Evolutionary conservation across 2,113 vertebrate species (phyloP), one percentile per base, ranked within the genome.

Genomic region (Cricetomys ansorgei): DNA sequence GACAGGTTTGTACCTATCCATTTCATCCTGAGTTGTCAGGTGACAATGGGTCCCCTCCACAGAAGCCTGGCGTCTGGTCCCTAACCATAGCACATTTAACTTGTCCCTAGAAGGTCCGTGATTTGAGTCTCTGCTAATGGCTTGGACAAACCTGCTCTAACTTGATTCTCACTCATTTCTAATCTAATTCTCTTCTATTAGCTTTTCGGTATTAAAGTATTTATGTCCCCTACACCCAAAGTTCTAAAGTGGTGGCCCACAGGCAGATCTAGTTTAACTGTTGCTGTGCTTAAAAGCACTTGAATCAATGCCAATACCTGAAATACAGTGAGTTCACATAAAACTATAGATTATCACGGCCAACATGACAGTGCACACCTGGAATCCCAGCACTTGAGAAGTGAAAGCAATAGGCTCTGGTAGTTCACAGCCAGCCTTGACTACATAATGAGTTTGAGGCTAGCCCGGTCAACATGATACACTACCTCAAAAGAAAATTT

Each of bases 161-260:
- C 53, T 45, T 43, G 55, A 72, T n/a, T 45, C 77, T 67, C 43
- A 76, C 27, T 57, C 31, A 57, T 76, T 79, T 85, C 92, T 95
- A 75, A 65, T 62, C 62, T 94, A 73, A 3, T 64, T 69, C 23
- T 94, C 73, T 69, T 92, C 76, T 88, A 5, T 64, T 88, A 83
- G 43, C 53, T 29, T 29, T 57, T 40, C 62, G 64, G 4, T 50
- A 72, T 95, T 93, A 96, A 91, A 43, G 34, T 89, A 37, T 45
- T 45, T 88, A 7, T 97, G 79, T 95, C 16, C 53, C 21, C 59
- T 94, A 88, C 73, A 62, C 81, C 48, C 75, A 94, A 91, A 92
- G 65, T 12, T 77, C 84, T 16, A 70, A 91, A 88, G 48, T 27
- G 23, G 16, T n/a, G 72, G 37, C 55, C 62, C 27, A 12, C 4